Evolutionary conservation across 2,888 invertebrate species (phyloP).

Genomic region (Scaeva pyrastri): DNA sequence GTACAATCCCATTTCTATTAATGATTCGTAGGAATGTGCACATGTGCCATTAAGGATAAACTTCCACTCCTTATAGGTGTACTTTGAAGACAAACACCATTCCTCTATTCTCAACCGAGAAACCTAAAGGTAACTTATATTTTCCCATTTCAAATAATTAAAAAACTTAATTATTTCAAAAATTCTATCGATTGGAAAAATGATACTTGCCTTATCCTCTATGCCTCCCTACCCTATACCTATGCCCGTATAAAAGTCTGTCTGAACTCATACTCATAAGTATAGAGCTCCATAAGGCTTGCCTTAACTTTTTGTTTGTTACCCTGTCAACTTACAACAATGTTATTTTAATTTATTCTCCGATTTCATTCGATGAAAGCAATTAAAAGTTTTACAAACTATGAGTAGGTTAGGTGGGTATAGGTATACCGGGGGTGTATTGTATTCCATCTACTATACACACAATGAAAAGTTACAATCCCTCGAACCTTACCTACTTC

Average conservation of each 20-base stretch:
- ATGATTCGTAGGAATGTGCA: no score
- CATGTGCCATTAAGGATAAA: no score
- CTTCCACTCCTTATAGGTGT: no score
- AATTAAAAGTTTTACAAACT: conserved; percentile 61
- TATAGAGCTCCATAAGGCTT: conserved; percentile 20
- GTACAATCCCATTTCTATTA: no score
- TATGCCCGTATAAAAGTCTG: no score
- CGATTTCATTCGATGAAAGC: conserved; percentile 45
- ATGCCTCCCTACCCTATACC: no score
- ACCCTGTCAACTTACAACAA: conserved; percentile 15
- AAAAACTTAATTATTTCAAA: conserved; percentile 19
- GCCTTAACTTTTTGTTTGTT: conserved; percentile 12
- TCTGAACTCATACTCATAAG: no score
- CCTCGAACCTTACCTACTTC: not conserved
- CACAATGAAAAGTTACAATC: not conserved
- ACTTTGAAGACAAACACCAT: not conserved
- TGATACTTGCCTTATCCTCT: not conserved
- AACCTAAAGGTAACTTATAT: not conserved
- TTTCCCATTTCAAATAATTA: not conserved
- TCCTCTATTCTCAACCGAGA: no score
- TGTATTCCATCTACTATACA: no score
- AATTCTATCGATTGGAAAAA: conserved; percentile 12
- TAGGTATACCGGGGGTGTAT: not conserved
- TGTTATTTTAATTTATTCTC: conserved; percentile 26
- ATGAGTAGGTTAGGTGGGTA: no score